Base-by-base conservation (phyloP, 2,797 vertebrate species). In the Phylloscopus collybita region DNA sequence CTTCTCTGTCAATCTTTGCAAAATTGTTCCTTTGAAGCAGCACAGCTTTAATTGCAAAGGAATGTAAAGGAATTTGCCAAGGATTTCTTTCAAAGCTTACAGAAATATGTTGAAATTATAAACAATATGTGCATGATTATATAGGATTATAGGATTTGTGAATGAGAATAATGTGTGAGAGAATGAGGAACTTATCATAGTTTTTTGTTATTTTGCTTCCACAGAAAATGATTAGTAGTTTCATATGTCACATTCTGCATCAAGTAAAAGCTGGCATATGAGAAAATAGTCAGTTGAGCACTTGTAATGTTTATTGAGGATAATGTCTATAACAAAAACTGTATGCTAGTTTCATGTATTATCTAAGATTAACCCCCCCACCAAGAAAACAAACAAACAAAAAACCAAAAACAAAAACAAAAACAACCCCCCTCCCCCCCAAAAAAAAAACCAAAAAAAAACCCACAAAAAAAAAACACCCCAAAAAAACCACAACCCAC, bases 31-130 rank as follows among this genome's bases (percentile, higher is more conserved):
- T 75, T 85, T 76, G 50, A 73, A 81, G 38, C 38, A 76, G 21
- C 50, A 42, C 5, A 4, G 53, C 26, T 71, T 93, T 11, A 88
- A 23, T 81, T 88, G 79, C 44, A 74, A 72, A 81, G 61, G 34
- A 88, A 64, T 70, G 32, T 73, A 66, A 82, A 92, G 16, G 82
- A 92, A 78, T 95, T 61, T 90, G 27, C 27, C 80, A 78, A 75
- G 30, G 78, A 86, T 95, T 90, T 93, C 32, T 76, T 80, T 87
- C 29, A 91, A 40, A 88, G 21, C 54, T 62, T 60, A 57, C 29
- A 45, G 94, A 92, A 89, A 54, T 86, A 88, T 36, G 47, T 25
- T 86, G n/a, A 73, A 93, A 79, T 81, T 53, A 80, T 62, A 78
- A 92, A 92, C 69, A 90, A 78, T 59, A 60, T 73, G 53, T 34